phyloP scores from a whole-genome alignment of 2,797 vertebrate species.

The Menidia menidia region DNA sequence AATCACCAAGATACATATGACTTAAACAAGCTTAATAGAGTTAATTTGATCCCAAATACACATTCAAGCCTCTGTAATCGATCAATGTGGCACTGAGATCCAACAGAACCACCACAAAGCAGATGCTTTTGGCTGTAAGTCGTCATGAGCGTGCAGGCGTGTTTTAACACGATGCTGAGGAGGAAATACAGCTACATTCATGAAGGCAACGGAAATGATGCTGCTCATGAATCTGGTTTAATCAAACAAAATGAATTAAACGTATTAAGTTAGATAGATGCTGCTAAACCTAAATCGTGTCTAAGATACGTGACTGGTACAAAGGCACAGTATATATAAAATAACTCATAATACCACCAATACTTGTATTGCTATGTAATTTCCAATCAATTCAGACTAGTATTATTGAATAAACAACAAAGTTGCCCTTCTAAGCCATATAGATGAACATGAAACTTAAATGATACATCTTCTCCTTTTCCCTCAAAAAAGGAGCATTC shows the following conservation, averaged over 20 bases:
- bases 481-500: conserved; percentile 67
- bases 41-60: too few species aligned
- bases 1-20: too few species aligned
- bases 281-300: not conserved
- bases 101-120: not conserved
- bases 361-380: conserved; percentile 14
- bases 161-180: not conserved
- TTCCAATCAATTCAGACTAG: conserved; percentile 12
- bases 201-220: not conserved
- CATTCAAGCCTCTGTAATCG: too few species aligned
- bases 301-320: not conserved
- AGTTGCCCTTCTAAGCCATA: conserved; percentile 6
- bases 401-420: conserved; percentile 11
- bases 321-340: not conserved
- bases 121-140: not conserved
- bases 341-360: not conserved
- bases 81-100: too few species aligned
- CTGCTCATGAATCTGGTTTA: not conserved
- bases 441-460: conserved; percentile 15
- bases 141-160: too few species aligned
- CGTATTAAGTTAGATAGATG: too few species aligned
- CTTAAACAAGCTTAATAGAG: too few species aligned
- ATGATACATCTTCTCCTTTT: conserved; percentile 21
- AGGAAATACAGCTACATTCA: not conserved
- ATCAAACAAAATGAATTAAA: too few species aligned